A percentile compares a stretch with the other conserved stretches of the same genome.
These are phyloP conservation scores for Loris lydekkerianus DNA, from an alignment of 2,797 vertebrate species.

Conservation along the genomic window DNA sequence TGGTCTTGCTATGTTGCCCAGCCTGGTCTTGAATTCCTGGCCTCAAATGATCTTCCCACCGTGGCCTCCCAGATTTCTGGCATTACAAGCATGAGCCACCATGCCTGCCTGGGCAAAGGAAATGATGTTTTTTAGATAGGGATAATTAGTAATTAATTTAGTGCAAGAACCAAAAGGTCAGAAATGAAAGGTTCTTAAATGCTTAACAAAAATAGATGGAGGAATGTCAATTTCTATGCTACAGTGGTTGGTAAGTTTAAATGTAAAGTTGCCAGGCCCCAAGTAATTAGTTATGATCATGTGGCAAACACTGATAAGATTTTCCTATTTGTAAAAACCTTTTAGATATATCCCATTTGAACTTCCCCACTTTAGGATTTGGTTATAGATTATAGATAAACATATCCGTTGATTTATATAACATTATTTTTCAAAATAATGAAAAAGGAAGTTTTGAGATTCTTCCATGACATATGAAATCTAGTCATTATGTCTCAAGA, in stretches of 20 bases:
- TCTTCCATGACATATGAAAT: not conserved
- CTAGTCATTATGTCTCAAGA: slow-evolving; percentile 12
- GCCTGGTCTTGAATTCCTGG: not conserved
- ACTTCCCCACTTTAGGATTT: slow-evolving; percentile 37
- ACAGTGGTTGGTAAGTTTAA: not conserved
- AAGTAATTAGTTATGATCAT: not conserved
- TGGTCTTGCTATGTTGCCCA: not conserved
- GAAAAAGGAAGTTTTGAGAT: slow-evolving; percentile 38
- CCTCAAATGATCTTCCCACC: not conserved
- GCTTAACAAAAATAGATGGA: not conserved
- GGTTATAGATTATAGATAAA: not conserved
- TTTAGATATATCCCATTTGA: not conserved
- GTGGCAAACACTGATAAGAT: not conserved
- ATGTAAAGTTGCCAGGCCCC: not conserved
- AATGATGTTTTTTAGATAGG: not conserved
- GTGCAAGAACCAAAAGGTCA: slow-evolving; percentile 5
- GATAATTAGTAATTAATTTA: slow-evolving; percentile 52
- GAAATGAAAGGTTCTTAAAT: slow-evolving; percentile 35
- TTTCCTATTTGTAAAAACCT: slow-evolving; percentile 45
- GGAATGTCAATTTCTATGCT: not conserved
- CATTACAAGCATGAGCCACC: not conserved
- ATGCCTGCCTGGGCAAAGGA: not conserved
- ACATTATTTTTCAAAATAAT: slow-evolving; percentile 38
- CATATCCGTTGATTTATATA: not conserved
- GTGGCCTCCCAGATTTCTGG: not conserved